Base-by-base conservation (phyloP, 2,888 invertebrate species). In the Mechanitis mazaeus region DNA sequence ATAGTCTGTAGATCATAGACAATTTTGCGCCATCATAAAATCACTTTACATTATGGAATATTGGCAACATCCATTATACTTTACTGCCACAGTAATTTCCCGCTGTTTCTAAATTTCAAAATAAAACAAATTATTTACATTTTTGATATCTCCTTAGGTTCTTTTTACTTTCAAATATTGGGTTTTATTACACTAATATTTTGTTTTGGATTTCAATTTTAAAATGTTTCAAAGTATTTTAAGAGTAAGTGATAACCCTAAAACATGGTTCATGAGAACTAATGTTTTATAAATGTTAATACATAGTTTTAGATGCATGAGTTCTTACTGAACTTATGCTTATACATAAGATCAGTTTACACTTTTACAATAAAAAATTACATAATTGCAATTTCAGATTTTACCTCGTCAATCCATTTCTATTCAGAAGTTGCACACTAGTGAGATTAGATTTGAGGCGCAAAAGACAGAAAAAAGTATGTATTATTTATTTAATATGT, bases 381-480 rank as follows among this genome's bases (percentile, higher is more conserved):
- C 33, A 42, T 5, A 31, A 3, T 50, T 42, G 1, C 11, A 54
- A 53, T 12, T 20, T 45, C 35, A 45, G 5, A 42, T 63, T 53
- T n/a, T 33, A 45, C 63, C 61, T 54, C 45, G 56, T 12, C 65
- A 60, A 45, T 47, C 63, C 33, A 9, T 50, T 45, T 62, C 60
- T 55, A 46, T 45, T 45, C 55, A 63, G 12, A 63, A 66, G 33
- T 47, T 71, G 50, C 72, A 72, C 56, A 72, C 75, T 12, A 70
- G 72, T 38, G 33, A 61, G 50, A 63, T 66, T 12, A 56, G 45
- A 67, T 67, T 67, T 64, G 80, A 85, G 55, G 65, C 75, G 9
- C 85, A 84, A 64, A 85, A 83, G 71, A 75, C 80, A 4, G 87
- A 88, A 73, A 88, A 88, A 79, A 87, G 87, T 88, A 75, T 70